These are phyloP conservation scores for Eurystomus gularis DNA, from an alignment of 2,113 vertebrate species.

Conservation along the genomic window DNA sequence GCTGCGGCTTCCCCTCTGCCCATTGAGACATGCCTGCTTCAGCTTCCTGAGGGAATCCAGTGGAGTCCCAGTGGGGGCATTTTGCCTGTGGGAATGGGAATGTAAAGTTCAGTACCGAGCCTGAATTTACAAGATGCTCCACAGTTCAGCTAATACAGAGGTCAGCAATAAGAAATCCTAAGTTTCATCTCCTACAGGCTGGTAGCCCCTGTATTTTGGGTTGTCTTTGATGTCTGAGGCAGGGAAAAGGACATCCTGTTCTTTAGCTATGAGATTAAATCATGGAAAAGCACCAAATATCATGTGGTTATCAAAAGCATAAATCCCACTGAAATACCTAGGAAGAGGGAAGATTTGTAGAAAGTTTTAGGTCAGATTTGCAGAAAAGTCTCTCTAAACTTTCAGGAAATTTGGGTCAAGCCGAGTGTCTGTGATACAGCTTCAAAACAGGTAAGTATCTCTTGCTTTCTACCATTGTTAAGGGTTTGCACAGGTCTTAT, in stretches of 20 bases:
- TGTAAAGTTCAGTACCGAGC: background rate
- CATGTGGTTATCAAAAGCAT: background rate
- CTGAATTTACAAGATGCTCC: background rate
- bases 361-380: constrained; percentile 25
- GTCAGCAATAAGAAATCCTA: background rate
- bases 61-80: background rate
- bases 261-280: background rate
- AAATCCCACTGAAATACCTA: background rate
- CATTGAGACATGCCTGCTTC: background rate
- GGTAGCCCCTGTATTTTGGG: background rate
- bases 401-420: constrained; percentile 9
- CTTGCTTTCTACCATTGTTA: background rate
- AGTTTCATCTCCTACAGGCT: background rate
- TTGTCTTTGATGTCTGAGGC: background rate
- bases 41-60: background rate
- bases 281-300: background rate
- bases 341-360: background rate
- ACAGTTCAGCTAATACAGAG: background rate
- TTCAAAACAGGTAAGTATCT: background rate
- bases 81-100: background rate
- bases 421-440: background rate
- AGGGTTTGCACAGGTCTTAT: constrained; percentile 12
- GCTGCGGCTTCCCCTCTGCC: too few species aligned
- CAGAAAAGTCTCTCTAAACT: background rate
- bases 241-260: background rate